Evolutionary conservation across 2,113 vertebrate genomes (phyloP), one percentile per base, ranked within the genome.

Genomic region (Amazona vittata): DNA sequence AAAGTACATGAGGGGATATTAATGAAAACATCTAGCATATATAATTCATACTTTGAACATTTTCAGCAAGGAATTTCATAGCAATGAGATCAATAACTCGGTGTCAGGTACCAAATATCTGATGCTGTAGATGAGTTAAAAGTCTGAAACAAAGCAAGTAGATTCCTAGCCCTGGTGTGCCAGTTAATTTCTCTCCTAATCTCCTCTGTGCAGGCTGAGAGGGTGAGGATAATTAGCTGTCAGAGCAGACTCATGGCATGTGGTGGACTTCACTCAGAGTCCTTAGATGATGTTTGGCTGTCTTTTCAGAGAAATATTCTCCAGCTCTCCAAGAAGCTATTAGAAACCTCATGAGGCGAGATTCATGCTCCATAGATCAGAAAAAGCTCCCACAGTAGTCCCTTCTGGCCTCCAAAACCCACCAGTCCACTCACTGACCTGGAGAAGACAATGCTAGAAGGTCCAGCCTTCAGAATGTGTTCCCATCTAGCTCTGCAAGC

Each of bases 181-280:
- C 15, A 10, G 69, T 96, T 87, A 31, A 89, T 95, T 75, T 92
- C 74, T 57, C 37, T 81, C 46, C 52, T 80, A 49, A 44, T 59
- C 67, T 95, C 46, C 0, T 0, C 49, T 68, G 39, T 79, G 86
- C 52, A 69, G 90, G 49, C 68, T 77, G 82, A 90, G 46, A 90
- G 60, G 52, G 47, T 79, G 70, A 86, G 33, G 65, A 46, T 86
- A 93, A 94, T 93, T 91, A 82, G 37, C 69, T 74, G 79, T 69
- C 62, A 85, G 89, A 84, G 52, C 90, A 87, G 78, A 89, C 82
- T 89, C 70, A 6, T 84, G 83, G 91, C 89, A 92, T 95, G 86
- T 89, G 91, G 83, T 87, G 67, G 71, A 70, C 92, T 94, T 82
- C 95, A 87, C 91, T 94, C 74, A 46, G n/a, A 49, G 69, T 91